Conservation (phyloP, 2,797 vertebrate species). For the Typhlichthys eigenmanni region DNA sequence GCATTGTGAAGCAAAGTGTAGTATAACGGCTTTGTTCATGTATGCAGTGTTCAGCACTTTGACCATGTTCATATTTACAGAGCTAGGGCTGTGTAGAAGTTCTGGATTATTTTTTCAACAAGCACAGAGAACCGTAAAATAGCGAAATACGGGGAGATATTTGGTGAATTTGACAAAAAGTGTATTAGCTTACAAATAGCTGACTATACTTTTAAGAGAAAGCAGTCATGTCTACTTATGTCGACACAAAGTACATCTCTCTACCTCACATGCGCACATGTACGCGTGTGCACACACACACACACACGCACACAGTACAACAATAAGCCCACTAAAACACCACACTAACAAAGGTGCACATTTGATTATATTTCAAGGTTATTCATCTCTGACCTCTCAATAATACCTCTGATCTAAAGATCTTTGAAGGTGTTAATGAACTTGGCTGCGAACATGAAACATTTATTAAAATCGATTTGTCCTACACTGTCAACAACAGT, state of each 20-base stretch:
- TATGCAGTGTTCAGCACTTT: too few species aligned
- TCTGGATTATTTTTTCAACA: too few species aligned
- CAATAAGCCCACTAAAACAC: constrained; percentile 1
- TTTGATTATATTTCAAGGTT: constrained; percentile 32
- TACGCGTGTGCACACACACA: constrained; percentile 1
- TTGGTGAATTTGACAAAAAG: too few species aligned
- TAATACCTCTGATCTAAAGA: constrained; percentile 36
- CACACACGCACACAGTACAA: constrained; percentile 13
- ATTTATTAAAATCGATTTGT: constrained; percentile 70
- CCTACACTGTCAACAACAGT: constrained; percentile 51
- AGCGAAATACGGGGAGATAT: too few species aligned
- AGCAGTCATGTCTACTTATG: constrained; percentile 18
- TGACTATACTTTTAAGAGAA: constrained; percentile 13
- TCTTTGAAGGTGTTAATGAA: constrained; percentile 74
- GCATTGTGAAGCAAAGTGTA: too few species aligned
- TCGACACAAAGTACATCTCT: constrained; percentile 26
- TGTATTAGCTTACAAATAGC: too few species aligned
- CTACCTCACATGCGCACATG: background rate
- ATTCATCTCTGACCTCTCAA: constrained; percentile 21
- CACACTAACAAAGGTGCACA: background rate
- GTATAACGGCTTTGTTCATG: too few species aligned
- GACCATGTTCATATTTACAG: too few species aligned
- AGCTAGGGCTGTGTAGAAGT: too few species aligned
- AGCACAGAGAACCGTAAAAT: too few species aligned
- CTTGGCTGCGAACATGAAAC: constrained; percentile 68